These are phyloP conservation scores for Halisarca cf. caerulea DNA, from an alignment of 37 sponge, comb jelly and placozoan genomes.

Conservation along the genomic window DNA sequence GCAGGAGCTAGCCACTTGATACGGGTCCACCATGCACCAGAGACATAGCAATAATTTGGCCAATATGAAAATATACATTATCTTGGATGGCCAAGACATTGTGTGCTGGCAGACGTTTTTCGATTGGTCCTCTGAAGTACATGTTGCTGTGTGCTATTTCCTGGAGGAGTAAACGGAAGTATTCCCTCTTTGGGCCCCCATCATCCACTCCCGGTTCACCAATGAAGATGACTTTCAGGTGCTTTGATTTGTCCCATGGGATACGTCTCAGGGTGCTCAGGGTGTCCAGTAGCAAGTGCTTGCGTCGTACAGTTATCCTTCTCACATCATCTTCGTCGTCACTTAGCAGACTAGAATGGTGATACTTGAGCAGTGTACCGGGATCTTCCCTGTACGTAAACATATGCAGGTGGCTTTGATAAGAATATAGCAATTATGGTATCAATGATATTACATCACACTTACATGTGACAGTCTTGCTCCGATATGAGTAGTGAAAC, in stretches of 20 bases:
- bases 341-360: not conserved
- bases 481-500: not conserved
- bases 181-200: constrained; percentile 1
- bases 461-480: not conserved
- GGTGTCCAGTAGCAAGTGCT: not conserved
- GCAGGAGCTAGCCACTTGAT: too few species aligned
- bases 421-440: not conserved
- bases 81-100: constrained; percentile 14
- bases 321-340: not conserved
- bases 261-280: not conserved
- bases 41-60: too few species aligned
- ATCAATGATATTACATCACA: not conserved
- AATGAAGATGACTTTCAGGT: not conserved
- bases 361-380: not conserved
- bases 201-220: constrained; percentile 8
- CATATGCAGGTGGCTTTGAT: not conserved
- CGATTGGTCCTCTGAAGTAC: not conserved
- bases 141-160: not conserved
- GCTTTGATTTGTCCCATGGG: not conserved
- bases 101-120: not conserved
- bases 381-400: not conserved
- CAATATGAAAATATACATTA: not conserved
- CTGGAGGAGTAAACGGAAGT: not conserved
- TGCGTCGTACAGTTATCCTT: not conserved
- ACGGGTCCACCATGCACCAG: too few species aligned